phyloP scores from a whole-genome alignment of 2,113 vertebrate species.

The Lathamus discolor region DNA sequence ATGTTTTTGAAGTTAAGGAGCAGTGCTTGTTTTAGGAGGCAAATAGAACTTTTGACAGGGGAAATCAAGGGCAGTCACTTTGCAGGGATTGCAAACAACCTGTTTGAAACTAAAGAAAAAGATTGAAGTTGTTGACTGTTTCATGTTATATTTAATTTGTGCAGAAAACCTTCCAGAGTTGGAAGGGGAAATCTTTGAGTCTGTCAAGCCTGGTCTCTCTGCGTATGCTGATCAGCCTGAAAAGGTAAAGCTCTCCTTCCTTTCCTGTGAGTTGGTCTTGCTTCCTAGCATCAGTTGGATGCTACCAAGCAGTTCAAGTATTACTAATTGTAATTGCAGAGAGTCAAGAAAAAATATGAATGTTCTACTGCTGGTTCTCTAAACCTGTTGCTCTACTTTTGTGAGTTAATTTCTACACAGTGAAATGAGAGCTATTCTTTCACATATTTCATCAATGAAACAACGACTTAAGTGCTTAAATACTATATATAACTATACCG shows the following conservation, averaged over 20 bases:
- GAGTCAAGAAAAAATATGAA: background rate
- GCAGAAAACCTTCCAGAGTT: slow-evolving; percentile 85
- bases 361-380: background rate
- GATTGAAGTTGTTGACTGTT: background rate
- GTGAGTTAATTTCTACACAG: background rate
- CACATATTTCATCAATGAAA: background rate
- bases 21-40: background rate
- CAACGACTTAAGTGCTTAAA: background rate
- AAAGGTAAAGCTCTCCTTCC: slow-evolving; percentile 74
- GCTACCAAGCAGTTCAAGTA: background rate
- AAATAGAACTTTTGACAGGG: background rate
- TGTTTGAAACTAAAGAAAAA: background rate
- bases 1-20: background rate
- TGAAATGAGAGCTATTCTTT: background rate
- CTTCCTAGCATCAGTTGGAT: background rate
- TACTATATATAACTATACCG: background rate
- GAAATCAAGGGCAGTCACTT: background rate
- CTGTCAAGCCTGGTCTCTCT: slow-evolving; percentile 95
- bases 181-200: slow-evolving; percentile 94
- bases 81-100: background rate
- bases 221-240: slow-evolving; percentile 90
- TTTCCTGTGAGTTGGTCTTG: background rate
- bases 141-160: slow-evolving; percentile 40
- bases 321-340: background rate
- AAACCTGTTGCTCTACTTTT: background rate